A percentile compares a stretch with the other conserved stretches of the same genome.
phyloP scores from a whole-genome alignment of 2,113 vertebrate species.

The Clupea harengus region DNA sequence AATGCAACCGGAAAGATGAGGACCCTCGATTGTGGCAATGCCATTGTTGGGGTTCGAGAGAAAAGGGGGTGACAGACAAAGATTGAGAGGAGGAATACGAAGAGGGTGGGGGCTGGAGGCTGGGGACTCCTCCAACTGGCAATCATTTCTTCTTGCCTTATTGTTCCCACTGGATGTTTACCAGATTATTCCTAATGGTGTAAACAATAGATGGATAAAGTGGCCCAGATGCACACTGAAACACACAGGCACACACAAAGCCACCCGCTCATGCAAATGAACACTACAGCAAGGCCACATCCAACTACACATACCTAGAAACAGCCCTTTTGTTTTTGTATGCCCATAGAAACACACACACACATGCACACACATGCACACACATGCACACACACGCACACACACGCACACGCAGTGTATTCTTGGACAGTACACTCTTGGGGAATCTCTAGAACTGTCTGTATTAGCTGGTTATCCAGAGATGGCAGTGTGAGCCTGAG shows the following conservation, averaged over 20 bases:
- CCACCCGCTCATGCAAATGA: background rate
- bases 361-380: too few relatives aligned
- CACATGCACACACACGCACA: too few relatives aligned
- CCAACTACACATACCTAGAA: background rate
- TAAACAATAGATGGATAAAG: background rate
- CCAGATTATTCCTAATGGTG: slow-evolving; percentile 35
- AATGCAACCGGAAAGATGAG: slow-evolving; percentile 25
- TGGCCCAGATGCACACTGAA: background rate
- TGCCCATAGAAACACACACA: too few relatives aligned
- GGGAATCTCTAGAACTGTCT: too few relatives aligned
- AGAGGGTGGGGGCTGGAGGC: background rate
- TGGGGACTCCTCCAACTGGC: slow-evolving; percentile 27
- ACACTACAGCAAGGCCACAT: background rate
- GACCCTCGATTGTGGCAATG: slow-evolving; percentile 7
- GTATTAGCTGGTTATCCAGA: too few relatives aligned
- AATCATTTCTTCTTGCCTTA: slow-evolving; percentile 26
- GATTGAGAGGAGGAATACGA: background rate
- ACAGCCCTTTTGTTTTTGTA: too few relatives aligned
- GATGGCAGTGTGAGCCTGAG: too few relatives aligned
- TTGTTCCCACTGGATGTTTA: slow-evolving; percentile 38
- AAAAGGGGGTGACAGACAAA: background rate
- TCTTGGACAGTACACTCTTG: too few relatives aligned
- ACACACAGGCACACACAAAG: background rate
- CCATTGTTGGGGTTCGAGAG: slow-evolving; percentile 28
- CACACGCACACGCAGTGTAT: too few relatives aligned